phyloP scores from a whole-genome alignment of 2,888 invertebrate genomes.

The Hyposoter didymator region DNA sequence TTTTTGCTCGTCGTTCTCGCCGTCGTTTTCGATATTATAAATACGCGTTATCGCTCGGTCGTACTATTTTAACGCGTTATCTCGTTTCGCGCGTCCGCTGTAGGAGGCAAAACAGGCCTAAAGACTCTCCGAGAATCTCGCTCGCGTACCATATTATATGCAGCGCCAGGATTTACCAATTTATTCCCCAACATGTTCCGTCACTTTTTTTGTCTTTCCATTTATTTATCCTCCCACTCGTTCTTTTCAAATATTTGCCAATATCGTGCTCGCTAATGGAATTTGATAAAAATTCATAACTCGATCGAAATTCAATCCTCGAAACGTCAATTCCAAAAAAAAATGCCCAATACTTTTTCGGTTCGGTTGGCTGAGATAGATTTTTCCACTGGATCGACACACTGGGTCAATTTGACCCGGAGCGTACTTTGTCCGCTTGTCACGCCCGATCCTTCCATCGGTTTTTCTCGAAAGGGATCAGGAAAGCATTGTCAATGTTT shows the following conservation, averaged over 20 bases:
- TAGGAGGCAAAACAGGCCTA: conserved; percentile 74
- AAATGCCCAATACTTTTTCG: no score
- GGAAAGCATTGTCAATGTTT: no score
- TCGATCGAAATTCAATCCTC: neutral
- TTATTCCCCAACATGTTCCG: neutral
- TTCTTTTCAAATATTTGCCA: neutral
- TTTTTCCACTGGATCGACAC: no score
- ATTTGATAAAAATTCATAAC: neutral
- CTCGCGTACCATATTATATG: conserved; percentile 41
- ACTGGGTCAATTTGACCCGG: no score
- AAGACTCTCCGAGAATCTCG: conserved; percentile 23
- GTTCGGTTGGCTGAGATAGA: no score
- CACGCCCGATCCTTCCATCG: no score
- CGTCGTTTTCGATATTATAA: conserved; percentile 76
- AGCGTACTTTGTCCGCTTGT: no score
- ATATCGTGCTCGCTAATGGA: neutral
- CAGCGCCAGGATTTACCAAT: conserved; percentile 22
- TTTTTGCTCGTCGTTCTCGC: conserved; percentile 59
- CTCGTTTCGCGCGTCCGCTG: conserved; percentile 79
- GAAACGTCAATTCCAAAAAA: neutral
- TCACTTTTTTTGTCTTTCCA: neutral
- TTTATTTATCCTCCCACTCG: neutral
- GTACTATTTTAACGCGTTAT: conserved; percentile 81
- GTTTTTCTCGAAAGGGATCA: no score
- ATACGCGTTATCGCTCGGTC: conserved; percentile 77